These are phyloP conservation scores for Drosophila bifasciata DNA, from an alignment of 1,140 invertebrate species.

Conservation along the genomic window DNA sequence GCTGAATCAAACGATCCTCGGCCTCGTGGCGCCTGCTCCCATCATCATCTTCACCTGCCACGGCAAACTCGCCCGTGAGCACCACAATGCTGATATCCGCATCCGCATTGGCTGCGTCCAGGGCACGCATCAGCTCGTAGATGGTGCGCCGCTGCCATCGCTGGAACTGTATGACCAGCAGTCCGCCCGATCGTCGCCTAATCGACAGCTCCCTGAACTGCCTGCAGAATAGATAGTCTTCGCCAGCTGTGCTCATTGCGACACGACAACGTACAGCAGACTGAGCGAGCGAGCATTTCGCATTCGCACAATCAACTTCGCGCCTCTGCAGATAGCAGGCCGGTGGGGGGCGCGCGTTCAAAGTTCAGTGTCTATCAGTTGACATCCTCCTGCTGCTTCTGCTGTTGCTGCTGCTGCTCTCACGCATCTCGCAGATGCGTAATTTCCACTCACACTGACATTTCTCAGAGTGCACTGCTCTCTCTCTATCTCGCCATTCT, in stretches of 20 bases:
- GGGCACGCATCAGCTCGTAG: constrained; percentile 60
- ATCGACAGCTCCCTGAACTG: constrained; percentile 60
- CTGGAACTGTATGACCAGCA: constrained; percentile 88
- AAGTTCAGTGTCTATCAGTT: too few species aligned
- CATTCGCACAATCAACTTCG: too few species aligned
- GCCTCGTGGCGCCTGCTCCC: constrained; percentile 15
- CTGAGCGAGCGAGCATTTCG: too few species aligned
- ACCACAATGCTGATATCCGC: constrained; percentile 51
- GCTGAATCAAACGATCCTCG: constrained; percentile 49
- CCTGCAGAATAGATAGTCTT: constrained; percentile 12
- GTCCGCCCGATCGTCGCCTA: constrained; percentile 20
- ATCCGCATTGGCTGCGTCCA: constrained; percentile 56
- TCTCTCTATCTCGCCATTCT: too few species aligned
- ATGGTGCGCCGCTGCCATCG: constrained; percentile 85
- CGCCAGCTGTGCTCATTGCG: constrained; percentile 6
- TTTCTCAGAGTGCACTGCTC: too few species aligned
- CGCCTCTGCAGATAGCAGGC: too few species aligned
- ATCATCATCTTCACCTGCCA: constrained; percentile 92
- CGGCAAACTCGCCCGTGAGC: constrained; percentile 87
- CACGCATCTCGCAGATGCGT: too few species aligned
- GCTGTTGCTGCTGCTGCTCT: background rate
- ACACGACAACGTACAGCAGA: background rate
- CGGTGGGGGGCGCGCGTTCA: too few species aligned
- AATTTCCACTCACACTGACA: too few species aligned
- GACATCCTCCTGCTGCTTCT: constrained; percentile 15